These are phyloP conservation scores for Drosophila hawaiiensis DNA, from an alignment of 2,888 invertebrate species.

Conservation along the genomic window DNA sequence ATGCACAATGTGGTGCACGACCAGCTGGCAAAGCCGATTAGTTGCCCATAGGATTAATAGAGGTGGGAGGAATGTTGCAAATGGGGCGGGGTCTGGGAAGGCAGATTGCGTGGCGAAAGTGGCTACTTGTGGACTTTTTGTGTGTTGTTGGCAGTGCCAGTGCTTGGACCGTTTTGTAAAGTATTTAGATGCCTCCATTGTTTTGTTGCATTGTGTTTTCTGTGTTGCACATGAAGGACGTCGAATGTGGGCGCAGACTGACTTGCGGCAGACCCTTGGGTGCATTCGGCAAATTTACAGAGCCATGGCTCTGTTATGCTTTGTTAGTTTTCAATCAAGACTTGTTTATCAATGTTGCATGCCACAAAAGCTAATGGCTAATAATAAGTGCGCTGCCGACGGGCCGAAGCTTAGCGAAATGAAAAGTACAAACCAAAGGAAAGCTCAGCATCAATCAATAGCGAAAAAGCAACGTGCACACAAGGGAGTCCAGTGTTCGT, in stretches of 20 bases:
- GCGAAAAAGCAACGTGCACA: not conserved
- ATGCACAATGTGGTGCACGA: slow-evolving; percentile 11
- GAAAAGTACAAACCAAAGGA: slow-evolving; percentile 23
- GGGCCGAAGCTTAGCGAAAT: slow-evolving; percentile 10
- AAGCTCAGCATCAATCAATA: slow-evolving; percentile 26
- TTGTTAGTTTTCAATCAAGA: slow-evolving; percentile 80
- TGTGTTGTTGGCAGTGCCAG: not conserved
- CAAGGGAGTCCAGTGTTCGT: not conserved
- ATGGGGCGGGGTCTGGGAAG: not conserved
- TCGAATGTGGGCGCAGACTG: not conserved
- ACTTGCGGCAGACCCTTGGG: slow-evolving; percentile 37
- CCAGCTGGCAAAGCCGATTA: slow-evolving; percentile 50
- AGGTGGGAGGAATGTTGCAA: not conserved
- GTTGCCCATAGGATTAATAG: slow-evolving; percentile 27
- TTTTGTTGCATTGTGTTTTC: slow-evolving; percentile 30
- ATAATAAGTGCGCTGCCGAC: slow-evolving; percentile 50
- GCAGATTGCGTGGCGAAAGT: slow-evolving; percentile 4
- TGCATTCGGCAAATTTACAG: slow-evolving; percentile 62
- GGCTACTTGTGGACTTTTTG: slow-evolving; percentile 25
- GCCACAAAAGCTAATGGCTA: slow-evolving; percentile 69
- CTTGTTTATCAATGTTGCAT: slow-evolving; percentile 68
- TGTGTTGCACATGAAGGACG: slow-evolving; percentile 27
- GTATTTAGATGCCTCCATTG: slow-evolving; percentile 57
- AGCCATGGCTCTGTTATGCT: slow-evolving; percentile 48
- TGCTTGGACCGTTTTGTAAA: slow-evolving; percentile 38